A percentile compares a stretch with the other conserved stretches of the same genome.
phyloP scores from a whole-genome alignment of 2,888 invertebrate species.

The Drosophila bunnanda region DNA sequence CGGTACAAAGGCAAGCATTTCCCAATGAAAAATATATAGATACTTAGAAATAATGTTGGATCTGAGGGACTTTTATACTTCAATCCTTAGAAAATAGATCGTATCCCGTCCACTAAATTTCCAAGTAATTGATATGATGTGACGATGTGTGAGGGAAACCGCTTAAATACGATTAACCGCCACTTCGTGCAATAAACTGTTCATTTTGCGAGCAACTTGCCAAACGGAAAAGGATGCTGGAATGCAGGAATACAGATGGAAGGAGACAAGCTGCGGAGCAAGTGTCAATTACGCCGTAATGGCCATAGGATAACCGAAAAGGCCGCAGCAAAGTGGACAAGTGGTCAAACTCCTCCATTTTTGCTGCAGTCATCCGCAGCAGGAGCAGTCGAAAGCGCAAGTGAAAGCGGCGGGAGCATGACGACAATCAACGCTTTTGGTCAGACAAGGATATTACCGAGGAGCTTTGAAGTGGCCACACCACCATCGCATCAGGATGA shows the following conservation, averaged over 20 bases:
- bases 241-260: conserved; percentile 6
- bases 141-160: conserved; percentile 19
- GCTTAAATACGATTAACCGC: background rate
- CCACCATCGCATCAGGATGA: conserved; percentile 47
- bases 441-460: conserved; percentile 68
- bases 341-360: conserved; percentile 55
- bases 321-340: conserved; percentile 76
- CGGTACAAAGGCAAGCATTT: conserved; percentile 2
- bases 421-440: conserved; percentile 66
- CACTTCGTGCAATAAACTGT: conserved; percentile 37
- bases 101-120: conserved; percentile 42
- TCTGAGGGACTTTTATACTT: too few relatives aligned
- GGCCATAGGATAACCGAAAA: conserved; percentile 78
- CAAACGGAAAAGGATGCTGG: conserved; percentile 2
- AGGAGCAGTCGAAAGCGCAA: conserved; percentile 32
- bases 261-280: conserved; percentile 38
- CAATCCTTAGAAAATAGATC: background rate
- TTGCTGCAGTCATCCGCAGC: conserved; percentile 41
- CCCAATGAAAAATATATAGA: background rate
- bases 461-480: conserved; percentile 69
- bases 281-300: conserved; percentile 79
- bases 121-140: conserved; percentile 57
- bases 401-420: conserved; percentile 63
- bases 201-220: conserved; percentile 21
- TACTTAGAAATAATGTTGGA: too few relatives aligned